Base-by-base conservation (phyloP, 2,888 invertebrate species). In the Cataglyphis livida region DNA sequence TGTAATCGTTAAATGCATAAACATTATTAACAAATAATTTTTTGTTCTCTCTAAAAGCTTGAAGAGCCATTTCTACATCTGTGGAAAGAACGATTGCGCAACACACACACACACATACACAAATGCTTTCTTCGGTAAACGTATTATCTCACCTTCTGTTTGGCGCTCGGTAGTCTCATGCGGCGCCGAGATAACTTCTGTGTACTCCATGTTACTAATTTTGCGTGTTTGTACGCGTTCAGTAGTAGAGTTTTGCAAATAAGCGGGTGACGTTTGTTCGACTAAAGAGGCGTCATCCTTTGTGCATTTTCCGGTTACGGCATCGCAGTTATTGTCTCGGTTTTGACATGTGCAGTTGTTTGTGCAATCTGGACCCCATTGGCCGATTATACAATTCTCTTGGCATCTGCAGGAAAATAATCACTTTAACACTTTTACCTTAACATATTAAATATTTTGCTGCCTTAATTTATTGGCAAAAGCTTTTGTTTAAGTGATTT, bases 341-440 rank as follows among this genome's bases (percentile, higher is more conserved):
- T 96, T 95, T 85, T 95, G 93, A 91, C 98, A 98, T 51, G 95
- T 94, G 92, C 97, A 98, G n/a, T 95, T 44, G 18, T 84, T 84
- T 21, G 32, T 38, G 92, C 98, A 98, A 89, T 96, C 96, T 10
- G 96, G 95, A 0, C 98, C 98, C 96, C 97, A 98, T 89, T 95
- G 96, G 85, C 96, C 96, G 51, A 95, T 94, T 38, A 96, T 96
- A 92, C 98, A 98, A 84, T 96, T 86, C 70, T 89, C 87, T 41
- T 90, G 88, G 87, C 94, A 94, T 59, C 94, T 94, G 44, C 70
- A 12, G 28, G 41, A 64, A 15, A 21, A 51, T 51, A n/a, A 51
- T 51, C n/a, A n/a, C 15, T 51, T 51, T 51, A 1, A 73, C 21
- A 25, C 21, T 59, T 66, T 25, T 18, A 32, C 1, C 12, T 75